Evolutionary conservation across 1,140 invertebrate species (phyloP), one percentile per base, ranked within the genome.

Genomic region (Melitaea cinxia): DNA sequence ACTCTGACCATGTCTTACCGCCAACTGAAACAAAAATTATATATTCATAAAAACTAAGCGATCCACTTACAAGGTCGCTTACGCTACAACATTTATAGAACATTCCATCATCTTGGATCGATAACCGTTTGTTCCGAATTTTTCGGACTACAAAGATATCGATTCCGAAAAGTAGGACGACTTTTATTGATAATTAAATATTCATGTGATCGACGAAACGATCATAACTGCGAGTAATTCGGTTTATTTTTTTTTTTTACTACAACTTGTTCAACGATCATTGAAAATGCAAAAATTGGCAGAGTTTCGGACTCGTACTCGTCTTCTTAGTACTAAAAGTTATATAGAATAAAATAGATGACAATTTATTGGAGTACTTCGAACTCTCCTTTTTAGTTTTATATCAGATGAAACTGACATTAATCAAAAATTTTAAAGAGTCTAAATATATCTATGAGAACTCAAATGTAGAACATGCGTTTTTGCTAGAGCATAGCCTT

Each of bases 121-220:
- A 79, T 82, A 79, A 37, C 50, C 60, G 71, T 68, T 66, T 64
- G 70, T 70, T 77, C 78, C 71, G 57, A 69, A 58, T 77, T 72
- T 78, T 80, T 79, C 73, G 70, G 12, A 45, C 23, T 50, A 14
- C 42, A 45, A 42, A 26, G 26, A 4, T 80, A 81, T 79, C 50
- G 82, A 82, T 78, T 77, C 53, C 52, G 28, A 17, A 71, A 82
- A 79, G 76, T 84, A 77, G 82, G 78, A 70, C 80, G 67, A 62
- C 70, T 69, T 73, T 73, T 76, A 76, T 73, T 66, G 65, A 53
- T 64, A 75, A 70, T 56, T 80, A 74, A 83, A 73, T 75, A 78
- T 77, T 73, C 64, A 74, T 72, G 67, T 62, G 30, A 72, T 64
- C 65, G 59, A 67, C 33, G 65, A 47, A 23, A 47, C 42, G 19